These are phyloP conservation scores for Pachliopta kotzebuea DNA, from an alignment of 2,888 invertebrate species.

Conservation along the genomic window DNA sequence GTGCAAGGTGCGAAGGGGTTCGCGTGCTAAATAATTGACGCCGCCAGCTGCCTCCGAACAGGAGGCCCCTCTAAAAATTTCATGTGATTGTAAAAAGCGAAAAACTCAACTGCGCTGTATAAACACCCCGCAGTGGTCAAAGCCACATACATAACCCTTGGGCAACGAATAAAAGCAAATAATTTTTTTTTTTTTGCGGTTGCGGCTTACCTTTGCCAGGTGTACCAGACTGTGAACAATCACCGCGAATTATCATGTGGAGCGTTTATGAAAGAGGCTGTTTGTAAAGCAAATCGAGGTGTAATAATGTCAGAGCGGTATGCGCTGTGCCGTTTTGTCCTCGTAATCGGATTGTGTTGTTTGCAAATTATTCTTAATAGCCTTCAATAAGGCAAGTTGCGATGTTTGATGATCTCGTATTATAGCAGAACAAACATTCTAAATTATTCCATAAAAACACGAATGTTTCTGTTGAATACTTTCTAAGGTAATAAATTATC, in stretches of 20 bases:
- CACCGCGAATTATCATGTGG: slow-evolving; percentile 73
- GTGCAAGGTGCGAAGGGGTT: slow-evolving; percentile 77
- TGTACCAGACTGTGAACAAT: slow-evolving; percentile 77
- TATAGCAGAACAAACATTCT: slow-evolving; percentile 36
- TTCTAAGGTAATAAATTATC: too few relatives aligned
- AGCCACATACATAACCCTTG: slow-evolving; percentile 55
- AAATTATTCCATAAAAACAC: background rate
- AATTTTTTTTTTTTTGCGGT: slow-evolving; percentile 75
- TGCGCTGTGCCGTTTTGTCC: slow-evolving; percentile 50
- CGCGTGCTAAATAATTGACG: slow-evolving; percentile 71
- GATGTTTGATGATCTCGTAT: slow-evolving; percentile 40
- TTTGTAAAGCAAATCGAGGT: slow-evolving; percentile 66
- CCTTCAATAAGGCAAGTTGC: slow-evolving; percentile 39
- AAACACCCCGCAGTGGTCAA: slow-evolving; percentile 50
- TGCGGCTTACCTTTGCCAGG: slow-evolving; percentile 72
- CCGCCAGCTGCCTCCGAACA: slow-evolving; percentile 67
- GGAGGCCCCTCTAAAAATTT: slow-evolving; percentile 60
- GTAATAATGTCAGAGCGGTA: slow-evolving; percentile 55
- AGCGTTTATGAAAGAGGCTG: slow-evolving; percentile 69
- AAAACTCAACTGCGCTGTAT: slow-evolving; percentile 47
- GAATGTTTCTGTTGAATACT: too few relatives aligned
- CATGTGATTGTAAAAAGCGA: slow-evolving; percentile 61
- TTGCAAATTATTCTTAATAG: slow-evolving; percentile 60
- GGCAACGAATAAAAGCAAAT: slow-evolving; percentile 61
- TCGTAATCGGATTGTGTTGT: slow-evolving; percentile 59